Evolutionary conservation across 1,140 invertebrate species (phyloP), one percentile per base, ranked within the genome.

Genomic region (Ericerus pela): DNA sequence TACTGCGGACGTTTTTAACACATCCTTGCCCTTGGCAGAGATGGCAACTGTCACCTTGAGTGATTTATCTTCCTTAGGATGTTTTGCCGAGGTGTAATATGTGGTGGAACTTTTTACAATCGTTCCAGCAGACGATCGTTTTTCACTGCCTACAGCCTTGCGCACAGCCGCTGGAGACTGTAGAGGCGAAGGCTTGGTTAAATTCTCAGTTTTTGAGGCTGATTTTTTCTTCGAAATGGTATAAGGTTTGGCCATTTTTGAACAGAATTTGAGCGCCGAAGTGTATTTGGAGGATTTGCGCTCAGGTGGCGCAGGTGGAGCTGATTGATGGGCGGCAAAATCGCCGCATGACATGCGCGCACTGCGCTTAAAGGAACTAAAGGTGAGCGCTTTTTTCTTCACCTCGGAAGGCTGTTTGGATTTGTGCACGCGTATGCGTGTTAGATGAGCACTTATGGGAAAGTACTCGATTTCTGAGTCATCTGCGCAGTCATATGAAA

Each of bases 361-460:
- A 26, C 68, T 72, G 59, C 72, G 66, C 62, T 75, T 76, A 56
- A 72, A 74, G 37, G 68, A 69, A 2, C 66, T 66, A 63, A 76
- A 76, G 56, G 74, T 67, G 10, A 61, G 62, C 28, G 57, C 61
- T 55, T 65, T 61, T 29, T 60, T 60, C 18, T 20, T 24, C 5
- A 24, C 41, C 26, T 27, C 14, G 16, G 36, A 28, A 22, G 24
- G 22, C 31, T 22, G 37, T 53, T 51, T 52, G 26, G 31, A 47
- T 68, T 79, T 83, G 66, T 82, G 81, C 18, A 85, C 77, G 66
- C 82, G 77, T 64, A 86, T 85, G 71, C 81, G 79, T 58, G 82
- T 86, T 63, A 86, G 69, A 54, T 81, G 84, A 31, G 83, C 76
- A 55, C 84, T 82, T 61, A 87, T 82, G 61, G 84, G 83, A 68